Evolutionary conservation across 2,113 vertebrate species (phyloP).

Genomic region (Indicator indicator): DNA sequence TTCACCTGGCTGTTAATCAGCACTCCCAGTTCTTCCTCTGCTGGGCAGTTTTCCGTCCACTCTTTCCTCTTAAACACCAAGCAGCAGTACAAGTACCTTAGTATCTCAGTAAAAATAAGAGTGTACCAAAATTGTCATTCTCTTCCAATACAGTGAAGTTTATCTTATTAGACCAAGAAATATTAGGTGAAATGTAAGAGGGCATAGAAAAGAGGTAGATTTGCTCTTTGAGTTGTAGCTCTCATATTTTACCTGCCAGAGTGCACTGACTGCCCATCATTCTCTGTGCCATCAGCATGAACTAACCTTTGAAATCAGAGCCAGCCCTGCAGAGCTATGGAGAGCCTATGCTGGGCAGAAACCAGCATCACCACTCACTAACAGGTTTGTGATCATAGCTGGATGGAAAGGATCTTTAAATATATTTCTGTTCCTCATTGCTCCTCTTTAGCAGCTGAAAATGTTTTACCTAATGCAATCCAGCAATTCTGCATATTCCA

Average conservation of each 20-base stretch:
- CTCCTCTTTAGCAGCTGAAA: background rate
- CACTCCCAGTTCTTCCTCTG: too few species aligned
- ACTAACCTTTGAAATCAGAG: background rate
- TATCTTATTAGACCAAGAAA: background rate
- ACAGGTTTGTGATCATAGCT: fast-evolving
- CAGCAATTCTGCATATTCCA: background rate
- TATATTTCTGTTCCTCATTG: background rate
- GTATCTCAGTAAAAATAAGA: background rate
- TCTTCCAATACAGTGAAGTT: background rate
- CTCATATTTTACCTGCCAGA: background rate
- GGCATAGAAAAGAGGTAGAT: background rate
- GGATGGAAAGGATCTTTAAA: background rate
- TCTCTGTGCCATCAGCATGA: background rate
- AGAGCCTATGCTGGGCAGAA: fast-evolving
- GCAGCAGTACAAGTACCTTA: background rate
- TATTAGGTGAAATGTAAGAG: background rate
- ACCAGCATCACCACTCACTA: background rate
- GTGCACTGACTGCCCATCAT: background rate
- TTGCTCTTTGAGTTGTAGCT: background rate
- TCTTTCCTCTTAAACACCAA: background rate
- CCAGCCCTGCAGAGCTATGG: background rate
- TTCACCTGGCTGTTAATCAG: too few species aligned
- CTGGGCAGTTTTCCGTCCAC: too few species aligned
- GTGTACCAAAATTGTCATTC: background rate
- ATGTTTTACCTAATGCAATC: background rate